phyloP scores from a whole-genome alignment of 2,113 vertebrate genomes.

The Sula dactylatra region DNA sequence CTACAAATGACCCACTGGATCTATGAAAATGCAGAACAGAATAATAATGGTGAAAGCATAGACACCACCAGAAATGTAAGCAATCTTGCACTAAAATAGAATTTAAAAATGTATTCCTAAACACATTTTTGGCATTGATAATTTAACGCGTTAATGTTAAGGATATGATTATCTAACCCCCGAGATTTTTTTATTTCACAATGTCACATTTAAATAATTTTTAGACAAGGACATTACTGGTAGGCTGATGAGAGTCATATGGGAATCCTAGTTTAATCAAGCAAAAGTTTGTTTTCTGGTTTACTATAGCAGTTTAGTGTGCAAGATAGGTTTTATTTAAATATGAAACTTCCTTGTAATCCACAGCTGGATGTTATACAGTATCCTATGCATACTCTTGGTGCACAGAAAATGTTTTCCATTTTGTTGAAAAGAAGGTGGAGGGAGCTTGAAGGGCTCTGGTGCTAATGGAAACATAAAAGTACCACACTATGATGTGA shows the following conservation, averaged over 20 bases:
- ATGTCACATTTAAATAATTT: not conserved
- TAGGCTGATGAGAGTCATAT: not conserved
- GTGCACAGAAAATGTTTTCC: not conserved
- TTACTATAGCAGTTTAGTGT: not conserved
- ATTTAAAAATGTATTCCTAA: not conserved
- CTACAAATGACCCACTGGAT: not conserved
- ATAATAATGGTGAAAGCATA: not conserved
- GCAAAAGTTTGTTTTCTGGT: not conserved
- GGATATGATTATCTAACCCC: not conserved
- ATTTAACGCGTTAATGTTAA: not conserved
- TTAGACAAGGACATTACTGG: not conserved
- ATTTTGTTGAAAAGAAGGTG: not conserved
- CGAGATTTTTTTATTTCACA: not conserved
- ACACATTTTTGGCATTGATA: not conserved
- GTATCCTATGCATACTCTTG: not conserved
- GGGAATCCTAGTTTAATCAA: not conserved
- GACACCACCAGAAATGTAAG: not conserved
- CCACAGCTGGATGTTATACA: not conserved
- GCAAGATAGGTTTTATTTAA: not conserved
- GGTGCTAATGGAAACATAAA: not conserved
- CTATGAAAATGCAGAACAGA: not conserved
- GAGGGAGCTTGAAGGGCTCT: not conserved
- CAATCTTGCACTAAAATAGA: not conserved
- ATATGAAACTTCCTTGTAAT: not conserved
- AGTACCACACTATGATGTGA: not conserved